Percentiles rank a stretch among this genome's conserved stretches.
Conservation (phyloP, 2,113 vertebrate genomes). For the Alces alces region DNA sequence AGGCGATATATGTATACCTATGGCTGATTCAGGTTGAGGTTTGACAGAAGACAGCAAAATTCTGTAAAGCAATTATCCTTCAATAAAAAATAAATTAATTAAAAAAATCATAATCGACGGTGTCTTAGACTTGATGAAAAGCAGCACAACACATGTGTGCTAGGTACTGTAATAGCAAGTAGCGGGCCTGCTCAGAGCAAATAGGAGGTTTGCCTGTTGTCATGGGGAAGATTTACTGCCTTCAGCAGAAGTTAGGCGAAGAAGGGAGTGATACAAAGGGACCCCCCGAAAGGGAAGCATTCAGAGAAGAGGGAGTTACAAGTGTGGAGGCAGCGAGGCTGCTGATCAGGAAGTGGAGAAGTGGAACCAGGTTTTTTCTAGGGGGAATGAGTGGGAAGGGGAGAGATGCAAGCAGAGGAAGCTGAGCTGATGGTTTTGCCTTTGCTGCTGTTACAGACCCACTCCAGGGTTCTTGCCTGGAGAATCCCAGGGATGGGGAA, state of each 20-base stretch:
- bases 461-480: too few relatives aligned
- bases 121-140: conserved; percentile 1
- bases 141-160: background rate
- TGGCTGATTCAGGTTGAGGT: background rate
- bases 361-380: background rate
- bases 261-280: background rate
- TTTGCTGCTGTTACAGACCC: background rate
- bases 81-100: background rate
- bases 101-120: background rate
- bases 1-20: background rate
- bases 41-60: background rate
- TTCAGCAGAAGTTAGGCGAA: background rate
- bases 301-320: background rate
- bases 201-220: background rate
- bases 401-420: too few relatives aligned
- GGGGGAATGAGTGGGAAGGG: background rate
- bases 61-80: background rate
- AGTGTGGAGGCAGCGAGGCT: background rate
- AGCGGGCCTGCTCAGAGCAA: background rate
- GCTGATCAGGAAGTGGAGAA: background rate
- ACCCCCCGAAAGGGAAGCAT: background rate
- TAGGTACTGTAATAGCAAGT: background rate
- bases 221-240: background rate
- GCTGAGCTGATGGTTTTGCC: background rate
- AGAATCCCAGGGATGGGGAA: too few relatives aligned